These are phyloP conservation scores for Drosophila setosimentum DNA, from an alignment of 2,888 invertebrate species.

Conservation along the genomic window DNA sequence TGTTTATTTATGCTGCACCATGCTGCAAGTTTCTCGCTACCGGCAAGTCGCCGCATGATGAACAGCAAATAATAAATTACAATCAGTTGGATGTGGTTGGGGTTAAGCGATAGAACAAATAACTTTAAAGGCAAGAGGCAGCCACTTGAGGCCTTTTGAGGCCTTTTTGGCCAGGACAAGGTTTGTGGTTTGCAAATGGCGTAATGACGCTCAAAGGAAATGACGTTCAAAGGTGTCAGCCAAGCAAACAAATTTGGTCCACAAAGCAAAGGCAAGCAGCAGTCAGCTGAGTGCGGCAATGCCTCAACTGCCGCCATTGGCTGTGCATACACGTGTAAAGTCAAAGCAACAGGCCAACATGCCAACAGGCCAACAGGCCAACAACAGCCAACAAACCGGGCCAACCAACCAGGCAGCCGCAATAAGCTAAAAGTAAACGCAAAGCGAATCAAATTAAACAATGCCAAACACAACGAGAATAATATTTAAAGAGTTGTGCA, in stretches of 20 bases:
- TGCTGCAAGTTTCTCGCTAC: neutral
- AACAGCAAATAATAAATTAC: slow-evolving; percentile 18
- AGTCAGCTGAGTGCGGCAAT: slow-evolving; percentile 19
- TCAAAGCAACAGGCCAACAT: slow-evolving; percentile 65
- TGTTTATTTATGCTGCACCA: neutral
- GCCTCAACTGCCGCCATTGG: slow-evolving; percentile 39
- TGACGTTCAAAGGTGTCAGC: slow-evolving; percentile 65
- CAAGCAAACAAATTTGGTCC: slow-evolving; percentile 68
- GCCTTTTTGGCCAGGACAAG: slow-evolving; percentile 36
- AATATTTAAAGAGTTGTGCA: slow-evolving; percentile 32
- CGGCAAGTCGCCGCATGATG: neutral
- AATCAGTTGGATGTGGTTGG: slow-evolving; percentile 1
- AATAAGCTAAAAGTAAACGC: slow-evolving; percentile 37
- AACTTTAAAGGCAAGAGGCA: slow-evolving; percentile 18
- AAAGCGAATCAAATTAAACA: slow-evolving; percentile 45
- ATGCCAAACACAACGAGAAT: slow-evolving; percentile 33
- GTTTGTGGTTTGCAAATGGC: slow-evolving; percentile 42
- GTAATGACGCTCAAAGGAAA: slow-evolving; percentile 55
- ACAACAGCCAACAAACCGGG: slow-evolving; percentile 24
- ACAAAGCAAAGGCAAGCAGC: slow-evolving; percentile 24
- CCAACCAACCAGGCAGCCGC: slow-evolving; percentile 40
- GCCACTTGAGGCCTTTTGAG: slow-evolving; percentile 74
- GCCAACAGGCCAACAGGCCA: slow-evolving; percentile 46
- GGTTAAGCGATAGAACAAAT: slow-evolving; percentile 9
- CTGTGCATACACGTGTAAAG: slow-evolving; percentile 74